Evolutionary conservation across 2,888 invertebrate species (phyloP), one percentile per base, ranked within the genome.

Genomic region (Saturnia japonica): DNA sequence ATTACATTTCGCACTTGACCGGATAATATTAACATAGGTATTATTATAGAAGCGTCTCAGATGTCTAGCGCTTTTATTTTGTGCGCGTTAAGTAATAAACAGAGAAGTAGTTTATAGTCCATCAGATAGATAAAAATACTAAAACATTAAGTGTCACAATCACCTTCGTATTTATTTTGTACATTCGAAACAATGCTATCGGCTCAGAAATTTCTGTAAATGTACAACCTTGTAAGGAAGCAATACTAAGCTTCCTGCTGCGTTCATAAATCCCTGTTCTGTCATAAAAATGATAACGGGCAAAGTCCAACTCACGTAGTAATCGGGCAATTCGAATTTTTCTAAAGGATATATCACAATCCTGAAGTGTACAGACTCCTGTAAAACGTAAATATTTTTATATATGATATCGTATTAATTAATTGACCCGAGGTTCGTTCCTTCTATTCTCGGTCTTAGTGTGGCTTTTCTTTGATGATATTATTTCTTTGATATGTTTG

Each of bases 121-220:
- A 34, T 34, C 34, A 4, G n/a, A n/a, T n/a, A n/a, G n/a, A 34
- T 34, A 34, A 6, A 34, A 34, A 34, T 34, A 34, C 2, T 34
- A 34, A 34, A 34, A 34, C 6, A n/a, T 34, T 2, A 34, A 34
- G 34, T 34, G 34, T 34, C n/a, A 19, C 25, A 66, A 42, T 51
- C 42, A 92, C 93, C 90, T 90, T 90, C 0, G 91, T 93, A 69
- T 82, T 84, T 66, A 93, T 93, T 84, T 88, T 91, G 75, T 93
- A 93, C 6, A 80, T 74, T 64, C 77, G 71, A 75, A 92, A 91
- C 51, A 93, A 62, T 16, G 90, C 89, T 25, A 93, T 78, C 3
- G 84, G 80, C 19, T 86, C 81, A 6, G 75, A 70, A 34, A 80
- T 80, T 6, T 86, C 42, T 3, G 84, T 87, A 8, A 89, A 75